A percentile compares a stretch with the other conserved stretches of the same genome.
These are phyloP conservation scores for Cephalopholis sonnerati DNA, from an alignment of 2,113 vertebrate species.

Conservation along the genomic window DNA sequence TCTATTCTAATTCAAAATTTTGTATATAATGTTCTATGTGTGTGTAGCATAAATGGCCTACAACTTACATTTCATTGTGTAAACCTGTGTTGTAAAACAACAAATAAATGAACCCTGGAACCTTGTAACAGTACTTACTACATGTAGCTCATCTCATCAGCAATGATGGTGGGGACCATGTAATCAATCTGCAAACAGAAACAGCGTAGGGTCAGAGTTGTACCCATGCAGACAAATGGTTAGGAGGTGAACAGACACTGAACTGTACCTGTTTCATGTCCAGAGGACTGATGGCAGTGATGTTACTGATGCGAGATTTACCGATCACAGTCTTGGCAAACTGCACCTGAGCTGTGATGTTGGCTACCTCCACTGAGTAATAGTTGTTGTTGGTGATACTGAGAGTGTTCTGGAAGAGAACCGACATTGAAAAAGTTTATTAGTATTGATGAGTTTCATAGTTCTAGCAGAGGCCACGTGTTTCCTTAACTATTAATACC, in stretches of 20 bases:
- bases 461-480: background rate
- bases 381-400: conserved; percentile 97
- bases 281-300: conserved; percentile 91
- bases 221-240: background rate
- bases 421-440: background rate
- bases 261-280: conserved; percentile 92
- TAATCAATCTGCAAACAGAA: conserved; percentile 90
- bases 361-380: conserved; percentile 93
- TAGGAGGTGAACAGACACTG: background rate
- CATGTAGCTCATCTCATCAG: conserved; percentile 96
- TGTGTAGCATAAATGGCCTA: no score
- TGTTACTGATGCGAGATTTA: conserved; percentile 90
- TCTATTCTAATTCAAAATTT: background rate
- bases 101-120: no score
- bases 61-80: no score
- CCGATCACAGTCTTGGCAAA: conserved; percentile 95
- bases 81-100: no score
- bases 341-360: conserved; percentile 94
- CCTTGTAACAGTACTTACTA: conserved; percentile 87
- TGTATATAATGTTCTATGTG: no score
- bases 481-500: background rate
- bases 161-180: conserved; percentile 91
- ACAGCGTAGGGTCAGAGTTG: background rate
- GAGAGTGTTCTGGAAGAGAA: conserved; percentile 87
- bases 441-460: no score